Base-by-base conservation (phyloP, 2,113 vertebrate genomes). In the Crotophaga sulcirostris region DNA sequence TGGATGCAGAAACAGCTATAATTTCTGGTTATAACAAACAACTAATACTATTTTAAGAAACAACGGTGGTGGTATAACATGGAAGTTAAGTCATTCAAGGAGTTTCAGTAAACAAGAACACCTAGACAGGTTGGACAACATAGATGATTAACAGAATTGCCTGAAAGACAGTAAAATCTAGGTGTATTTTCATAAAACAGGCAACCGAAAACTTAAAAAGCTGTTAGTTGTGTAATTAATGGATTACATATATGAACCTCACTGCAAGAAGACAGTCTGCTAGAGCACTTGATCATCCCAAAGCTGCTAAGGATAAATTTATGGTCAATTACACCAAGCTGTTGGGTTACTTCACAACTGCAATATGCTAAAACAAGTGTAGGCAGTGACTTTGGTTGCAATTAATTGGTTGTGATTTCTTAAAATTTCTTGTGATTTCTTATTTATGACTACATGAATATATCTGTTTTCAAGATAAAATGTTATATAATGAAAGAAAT, bases 31-130 rank as follows among this genome's bases (percentile, higher is more conserved):
- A 6, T 34, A 76, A 59, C 34, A 40, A 70, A 70, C 49, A 51
- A 70, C 52, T 90, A 92, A 66, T 44, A 74, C 38, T 90, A 88
- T 92, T 95, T 92, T 59, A 75, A 88, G 62, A 59, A 54, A 83
- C 75, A 88, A 44, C 20, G 31, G 40, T 44, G 36, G 76, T 44
- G 16, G 36, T 70, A 31, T 38, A 68, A 55, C 76, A 84, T 47
- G 66, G 89, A 95, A 78, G 55, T 42, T 42, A 92, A 85, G n/a
- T 24, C 36, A 81, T 42, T 20, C 75, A 82, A 58, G 25, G 28
- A 85, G 83, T 70, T 87, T 62, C 24, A 36, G 31, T 47, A 54
- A 95, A 82, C 42, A 81, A 75, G 56, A 38, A 45, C n/a, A 90
- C 74, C 40, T 58, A 47, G n/a, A n/a, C 19, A 15, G 89, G n/a